Conservation (phyloP, 2,113 vertebrate species). For the Abramis brama region DNA sequence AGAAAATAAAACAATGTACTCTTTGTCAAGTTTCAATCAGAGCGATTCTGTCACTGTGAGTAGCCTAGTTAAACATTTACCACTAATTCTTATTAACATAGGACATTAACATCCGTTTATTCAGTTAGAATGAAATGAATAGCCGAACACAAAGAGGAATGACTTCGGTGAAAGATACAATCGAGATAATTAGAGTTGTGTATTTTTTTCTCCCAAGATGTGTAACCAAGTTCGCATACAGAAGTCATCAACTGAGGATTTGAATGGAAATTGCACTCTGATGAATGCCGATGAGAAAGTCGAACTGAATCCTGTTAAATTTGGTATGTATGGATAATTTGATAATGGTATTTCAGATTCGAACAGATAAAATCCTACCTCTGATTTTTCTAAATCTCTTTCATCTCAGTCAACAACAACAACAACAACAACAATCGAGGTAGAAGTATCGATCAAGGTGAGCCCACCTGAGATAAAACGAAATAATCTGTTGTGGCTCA, state of each 20-base stretch:
- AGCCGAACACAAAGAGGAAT: background rate
- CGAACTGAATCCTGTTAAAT: constrained; percentile 29
- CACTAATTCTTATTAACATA: background rate
- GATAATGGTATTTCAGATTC: background rate
- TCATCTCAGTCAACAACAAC: background rate
- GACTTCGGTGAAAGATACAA: background rate
- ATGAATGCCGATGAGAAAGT: background rate
- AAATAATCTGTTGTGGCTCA: background rate
- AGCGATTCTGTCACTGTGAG: background rate
- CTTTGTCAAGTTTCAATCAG: background rate
- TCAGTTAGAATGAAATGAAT: background rate
- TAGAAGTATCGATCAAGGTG: background rate
- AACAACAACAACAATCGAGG: constrained; percentile 15
- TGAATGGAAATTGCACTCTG: constrained; percentile 55
- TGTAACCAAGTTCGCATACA: constrained; percentile 55
- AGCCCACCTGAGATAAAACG: background rate
- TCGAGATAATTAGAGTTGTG: background rate
- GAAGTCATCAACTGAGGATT: constrained; percentile 35
- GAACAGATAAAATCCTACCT: background rate
- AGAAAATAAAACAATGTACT: background rate
- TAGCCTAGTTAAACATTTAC: too few relatives aligned
- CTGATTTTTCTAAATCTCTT: background rate
- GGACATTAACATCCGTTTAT: background rate
- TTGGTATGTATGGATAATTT: constrained; percentile 44
- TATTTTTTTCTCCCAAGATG: constrained; percentile 40